These are phyloP conservation scores for Theocolax elegans DNA, from an alignment of 1,140 invertebrate species.

Conservation along the genomic window DNA sequence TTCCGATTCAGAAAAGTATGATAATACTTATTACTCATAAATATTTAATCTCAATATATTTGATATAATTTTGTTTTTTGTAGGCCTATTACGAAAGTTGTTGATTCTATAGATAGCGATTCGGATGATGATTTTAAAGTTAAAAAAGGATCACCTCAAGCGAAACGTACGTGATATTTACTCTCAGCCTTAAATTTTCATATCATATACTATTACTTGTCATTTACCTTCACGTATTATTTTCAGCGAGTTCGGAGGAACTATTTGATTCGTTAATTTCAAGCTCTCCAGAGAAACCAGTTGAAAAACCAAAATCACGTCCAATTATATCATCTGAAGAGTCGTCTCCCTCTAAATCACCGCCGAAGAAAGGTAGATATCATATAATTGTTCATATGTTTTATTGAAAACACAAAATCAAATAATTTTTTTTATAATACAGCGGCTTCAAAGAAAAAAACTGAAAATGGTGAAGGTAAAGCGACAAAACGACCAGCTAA, in stretches of 20 bases:
- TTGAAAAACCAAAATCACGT: conserved; percentile 41
- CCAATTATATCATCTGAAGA: conserved; percentile 51
- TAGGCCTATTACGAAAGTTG: conserved; percentile 40
- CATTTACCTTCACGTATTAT: conserved; percentile 22
- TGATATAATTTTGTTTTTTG: conserved; percentile 15
- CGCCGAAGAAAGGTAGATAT: conserved; percentile 51
- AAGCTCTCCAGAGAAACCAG: conserved; percentile 49
- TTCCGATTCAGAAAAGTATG: conserved; percentile 50
- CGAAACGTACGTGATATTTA: conserved; percentile 51
- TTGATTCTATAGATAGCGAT: conserved; percentile 50
- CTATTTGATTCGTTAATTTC: conserved; percentile 62
- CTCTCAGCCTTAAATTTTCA: too few species aligned
- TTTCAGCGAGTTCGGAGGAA: conserved; percentile 60
- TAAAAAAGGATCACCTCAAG: conserved; percentile 51
- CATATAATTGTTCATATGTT: not conserved
- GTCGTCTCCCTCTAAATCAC: conserved; percentile 47
- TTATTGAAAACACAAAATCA: too few species aligned
- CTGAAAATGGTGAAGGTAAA: conserved; percentile 56
- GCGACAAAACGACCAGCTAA: conserved; percentile 45
- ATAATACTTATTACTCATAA: not conserved
- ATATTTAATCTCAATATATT: not conserved
- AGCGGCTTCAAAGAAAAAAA: conserved; percentile 55
- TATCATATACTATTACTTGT: conserved; percentile 26
- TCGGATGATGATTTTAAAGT: conserved; percentile 59
- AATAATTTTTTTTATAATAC: not conserved